Percentiles rank a stretch among this genome's conserved stretches.
Evolutionary conservation across 92 coral and sea anemone genomes (phyloP).

Genomic region (Epizoanthus stellaris): DNA sequence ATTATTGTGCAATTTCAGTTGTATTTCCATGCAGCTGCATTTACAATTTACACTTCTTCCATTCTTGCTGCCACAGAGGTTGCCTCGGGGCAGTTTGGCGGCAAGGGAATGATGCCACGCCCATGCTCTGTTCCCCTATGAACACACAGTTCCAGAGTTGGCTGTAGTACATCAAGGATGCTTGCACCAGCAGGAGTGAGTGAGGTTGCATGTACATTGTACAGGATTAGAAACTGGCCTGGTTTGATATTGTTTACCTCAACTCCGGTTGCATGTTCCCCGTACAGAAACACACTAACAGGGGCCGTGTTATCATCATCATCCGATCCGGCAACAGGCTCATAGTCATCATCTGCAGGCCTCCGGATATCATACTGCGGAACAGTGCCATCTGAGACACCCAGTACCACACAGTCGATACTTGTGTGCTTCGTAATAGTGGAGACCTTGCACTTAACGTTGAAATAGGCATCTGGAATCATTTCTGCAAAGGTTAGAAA

Average conservation of each 20-base stretch:
- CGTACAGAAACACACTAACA: constrained; percentile 63
- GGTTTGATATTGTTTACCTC: constrained; percentile 37
- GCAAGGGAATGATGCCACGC: too few species aligned
- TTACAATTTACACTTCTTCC: too few species aligned
- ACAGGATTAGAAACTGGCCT: constrained; percentile 52
- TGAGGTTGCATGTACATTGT: constrained; percentile 64
- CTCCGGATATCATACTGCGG: constrained; percentile 53
- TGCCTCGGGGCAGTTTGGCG: too few species aligned
- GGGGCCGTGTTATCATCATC: constrained; percentile 2
- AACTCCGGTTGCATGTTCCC: constrained; percentile 64
- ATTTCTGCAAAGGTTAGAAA: constrained; percentile 48
- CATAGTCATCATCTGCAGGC: constrained; percentile 50
- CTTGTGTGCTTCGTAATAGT: constrained; percentile 50
- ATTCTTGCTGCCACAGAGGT: too few species aligned
- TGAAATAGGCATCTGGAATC: constrained; percentile 60
- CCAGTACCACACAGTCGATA: constrained; percentile 70
- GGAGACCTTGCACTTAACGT: constrained; percentile 60
- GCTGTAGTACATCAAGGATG: constrained; percentile 68
- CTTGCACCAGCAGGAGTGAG: constrained; percentile 53
- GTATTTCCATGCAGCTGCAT: too few species aligned
- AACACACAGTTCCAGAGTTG: constrained; percentile 63
- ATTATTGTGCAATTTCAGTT: too few species aligned
- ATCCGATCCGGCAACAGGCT: not conserved
- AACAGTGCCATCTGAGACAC: constrained; percentile 67
- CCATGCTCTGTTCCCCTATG: constrained; percentile 60